A percentile compares a stretch with the other conserved stretches of the same genome.
These are phyloP conservation scores for Apotomis turbidana DNA, from an alignment of 2,888 invertebrate genomes.

Conservation along the genomic window DNA sequence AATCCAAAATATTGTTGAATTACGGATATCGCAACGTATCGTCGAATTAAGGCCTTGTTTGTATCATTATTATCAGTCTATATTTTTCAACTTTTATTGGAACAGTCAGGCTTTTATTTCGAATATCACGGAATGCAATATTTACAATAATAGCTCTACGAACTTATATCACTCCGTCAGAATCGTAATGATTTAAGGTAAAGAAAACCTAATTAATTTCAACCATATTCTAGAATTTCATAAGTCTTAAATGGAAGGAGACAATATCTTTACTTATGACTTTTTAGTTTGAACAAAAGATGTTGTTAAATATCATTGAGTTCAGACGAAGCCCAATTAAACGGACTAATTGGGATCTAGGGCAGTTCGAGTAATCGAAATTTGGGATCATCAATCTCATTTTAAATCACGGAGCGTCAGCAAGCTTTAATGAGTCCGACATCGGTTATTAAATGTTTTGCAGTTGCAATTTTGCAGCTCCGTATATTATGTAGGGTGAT, in stretches of 20 bases:
- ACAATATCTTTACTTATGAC: background rate
- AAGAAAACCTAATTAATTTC: background rate
- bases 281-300: background rate
- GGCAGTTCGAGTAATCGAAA: conserved; percentile 33
- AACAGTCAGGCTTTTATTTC: too few species aligned
- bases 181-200: too few species aligned
- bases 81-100: background rate
- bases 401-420: conserved; percentile 29
- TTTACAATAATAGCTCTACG: too few species aligned
- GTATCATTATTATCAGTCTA: too few species aligned
- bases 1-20: too few species aligned
- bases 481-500: too few species aligned
- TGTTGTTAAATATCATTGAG: conserved; percentile 25
- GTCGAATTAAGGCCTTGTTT: too few species aligned
- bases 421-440: conserved; percentile 27
- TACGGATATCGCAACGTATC: too few species aligned
- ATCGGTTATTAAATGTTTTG: conserved; percentile 19
- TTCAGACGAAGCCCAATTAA: conserved; percentile 32
- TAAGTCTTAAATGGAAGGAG: background rate
- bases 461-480: background rate
- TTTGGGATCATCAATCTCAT: conserved; percentile 40
- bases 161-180: too few species aligned
- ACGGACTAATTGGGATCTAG: conserved; percentile 33
- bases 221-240: background rate
- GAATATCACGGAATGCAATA: too few species aligned